phyloP scores from a whole-genome alignment of 2,113 vertebrate species.

The Tetrax tetrax region DNA sequence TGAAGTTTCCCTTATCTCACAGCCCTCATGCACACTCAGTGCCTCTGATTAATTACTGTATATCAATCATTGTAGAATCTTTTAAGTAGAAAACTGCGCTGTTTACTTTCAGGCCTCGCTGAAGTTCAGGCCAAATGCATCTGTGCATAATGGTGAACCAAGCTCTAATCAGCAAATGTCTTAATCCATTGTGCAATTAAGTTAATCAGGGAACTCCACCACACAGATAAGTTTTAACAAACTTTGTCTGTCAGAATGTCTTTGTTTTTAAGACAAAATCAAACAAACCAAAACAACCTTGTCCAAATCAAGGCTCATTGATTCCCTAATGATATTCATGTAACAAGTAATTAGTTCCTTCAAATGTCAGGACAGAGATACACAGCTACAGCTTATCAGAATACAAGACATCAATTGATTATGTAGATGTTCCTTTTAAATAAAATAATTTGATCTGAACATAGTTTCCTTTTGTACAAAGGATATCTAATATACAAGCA shows the following conservation, averaged over 20 bases:
- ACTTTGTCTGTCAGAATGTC: not conserved
- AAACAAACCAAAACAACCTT: not conserved
- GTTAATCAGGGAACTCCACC: not conserved
- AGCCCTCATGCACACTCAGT: not conserved
- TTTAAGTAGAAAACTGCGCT: not conserved
- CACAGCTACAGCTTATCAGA: not conserved
- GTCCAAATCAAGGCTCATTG: not conserved
- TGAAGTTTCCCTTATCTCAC: not conserved
- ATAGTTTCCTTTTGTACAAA: not conserved
- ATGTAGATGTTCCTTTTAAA: not conserved
- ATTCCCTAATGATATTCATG: not conserved
- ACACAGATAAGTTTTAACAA: not conserved
- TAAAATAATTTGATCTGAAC: fast-evolving
- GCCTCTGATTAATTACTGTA: not conserved
- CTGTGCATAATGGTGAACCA: not conserved
- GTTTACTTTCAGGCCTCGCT: not conserved
- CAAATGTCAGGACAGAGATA: not conserved
- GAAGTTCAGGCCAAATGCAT: not conserved
- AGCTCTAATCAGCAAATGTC: not conserved
- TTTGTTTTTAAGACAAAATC: not conserved
- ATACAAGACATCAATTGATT: not conserved
- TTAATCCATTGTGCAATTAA: not conserved
- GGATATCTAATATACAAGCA: not conserved
- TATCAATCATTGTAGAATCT: not conserved
- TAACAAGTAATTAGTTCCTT: not conserved